phyloP scores from a whole-genome alignment of 2,113 vertebrate genomes.

The Rafetus swinhoei region DNA sequence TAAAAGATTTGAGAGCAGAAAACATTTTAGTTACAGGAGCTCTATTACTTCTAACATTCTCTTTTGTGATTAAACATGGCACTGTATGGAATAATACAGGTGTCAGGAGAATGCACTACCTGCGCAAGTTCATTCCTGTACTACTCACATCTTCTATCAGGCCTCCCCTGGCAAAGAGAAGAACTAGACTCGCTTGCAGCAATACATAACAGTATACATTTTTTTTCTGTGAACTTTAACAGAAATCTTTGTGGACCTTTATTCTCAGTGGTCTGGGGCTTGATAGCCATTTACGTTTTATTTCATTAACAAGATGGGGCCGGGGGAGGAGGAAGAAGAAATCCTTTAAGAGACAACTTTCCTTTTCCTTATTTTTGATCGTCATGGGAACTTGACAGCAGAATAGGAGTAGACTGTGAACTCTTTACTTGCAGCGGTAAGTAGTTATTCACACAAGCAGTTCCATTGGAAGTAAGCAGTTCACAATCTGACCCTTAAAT shows the following conservation, averaged over 20 bases:
- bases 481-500: background rate
- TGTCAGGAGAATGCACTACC: background rate
- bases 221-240: background rate
- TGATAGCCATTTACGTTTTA: accelerated
- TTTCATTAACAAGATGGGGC: background rate
- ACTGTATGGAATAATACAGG: slow-evolving; percentile 42
- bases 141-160: background rate
- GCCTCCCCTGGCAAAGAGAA: background rate
- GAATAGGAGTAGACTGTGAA: background rate
- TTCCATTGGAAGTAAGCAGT: background rate
- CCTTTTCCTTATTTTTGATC: background rate
- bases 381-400: background rate
- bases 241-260: background rate
- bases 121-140: background rate
- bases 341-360: background rate
- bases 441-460: background rate
- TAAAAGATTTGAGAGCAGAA: slow-evolving; percentile 62
- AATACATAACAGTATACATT: background rate
- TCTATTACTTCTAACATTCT: slow-evolving; percentile 50
- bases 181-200: background rate
- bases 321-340: background rate
- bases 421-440: background rate
- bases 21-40: slow-evolving; percentile 65
- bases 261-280: background rate
- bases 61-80: slow-evolving; percentile 62